Evolutionary conservation across 30 jellyfish, hydroid and myxozoan species (phyloP).

Genomic region (Rhopilema esculentum): DNA sequence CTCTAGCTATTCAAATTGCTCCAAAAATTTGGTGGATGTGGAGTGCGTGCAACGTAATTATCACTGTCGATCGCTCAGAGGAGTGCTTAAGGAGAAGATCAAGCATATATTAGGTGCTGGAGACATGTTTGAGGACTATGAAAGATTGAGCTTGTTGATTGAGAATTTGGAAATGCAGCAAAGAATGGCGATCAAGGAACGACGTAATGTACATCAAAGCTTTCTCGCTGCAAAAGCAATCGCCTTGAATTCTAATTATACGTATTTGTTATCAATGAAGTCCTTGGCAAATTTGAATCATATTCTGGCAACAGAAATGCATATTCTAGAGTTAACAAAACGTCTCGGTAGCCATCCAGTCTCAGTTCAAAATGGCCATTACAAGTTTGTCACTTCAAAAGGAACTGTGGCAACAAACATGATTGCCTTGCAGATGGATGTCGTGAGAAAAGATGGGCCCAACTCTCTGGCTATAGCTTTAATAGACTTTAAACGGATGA

Average conservation of each 20-base stretch:
- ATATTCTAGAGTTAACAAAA: neutral
- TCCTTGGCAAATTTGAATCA: conserved; percentile 45
- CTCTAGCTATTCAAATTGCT: conserved; percentile 53
- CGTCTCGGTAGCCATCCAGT: conserved; percentile 11
- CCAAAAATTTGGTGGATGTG: conserved; percentile 23
- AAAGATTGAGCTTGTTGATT: conserved; percentile 14
- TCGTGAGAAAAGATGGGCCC: conserved; percentile 15
- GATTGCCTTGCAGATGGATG: conserved; percentile 38
- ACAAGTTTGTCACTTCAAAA: conserved; percentile 5
- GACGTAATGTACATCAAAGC: conserved; percentile 21
- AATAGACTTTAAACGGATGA: conserved; percentile 14
- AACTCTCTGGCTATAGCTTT: neutral
- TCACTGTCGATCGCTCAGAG: conserved; percentile 25
- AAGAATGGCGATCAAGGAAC: conserved; percentile 15
- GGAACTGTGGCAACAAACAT: conserved; percentile 34
- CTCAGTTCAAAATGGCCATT: conserved; percentile 18
- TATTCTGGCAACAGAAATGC: conserved; percentile 30
- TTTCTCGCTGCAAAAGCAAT: conserved; percentile 18
- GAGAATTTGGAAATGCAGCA: conserved; percentile 19
- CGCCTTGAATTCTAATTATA: conserved; percentile 14
- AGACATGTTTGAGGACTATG: conserved; percentile 28
- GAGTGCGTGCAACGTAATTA: conserved; percentile 49
- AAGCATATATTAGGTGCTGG: neutral
- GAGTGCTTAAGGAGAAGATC: conserved; percentile 21
- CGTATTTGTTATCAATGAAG: neutral